phyloP scores from a whole-genome alignment of 2,113 vertebrate species.

The Geococcyx californianus region DNA sequence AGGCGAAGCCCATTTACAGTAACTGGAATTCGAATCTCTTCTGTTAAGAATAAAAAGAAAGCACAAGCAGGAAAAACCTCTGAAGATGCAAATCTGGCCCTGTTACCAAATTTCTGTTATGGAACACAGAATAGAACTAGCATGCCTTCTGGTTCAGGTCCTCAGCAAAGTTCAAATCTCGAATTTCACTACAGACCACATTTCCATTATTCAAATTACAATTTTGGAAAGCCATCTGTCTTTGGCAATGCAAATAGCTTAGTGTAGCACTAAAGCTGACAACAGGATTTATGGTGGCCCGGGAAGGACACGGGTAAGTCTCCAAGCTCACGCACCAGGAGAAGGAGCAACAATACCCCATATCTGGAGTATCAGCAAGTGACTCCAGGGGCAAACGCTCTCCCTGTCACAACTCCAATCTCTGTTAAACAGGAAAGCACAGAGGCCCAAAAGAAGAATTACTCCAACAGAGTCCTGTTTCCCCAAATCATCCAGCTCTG shows the following conservation, averaged over 20 bases:
- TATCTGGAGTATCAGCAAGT: neutral
- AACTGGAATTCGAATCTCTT: neutral
- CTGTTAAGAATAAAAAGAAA: neutral
- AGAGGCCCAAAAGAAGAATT: neutral
- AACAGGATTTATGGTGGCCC: neutral
- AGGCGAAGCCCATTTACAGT: neutral
- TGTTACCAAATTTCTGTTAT: neutral
- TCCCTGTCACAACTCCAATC: neutral
- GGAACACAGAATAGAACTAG: neutral
- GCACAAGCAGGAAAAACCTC: neutral
- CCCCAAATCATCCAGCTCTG: neutral
- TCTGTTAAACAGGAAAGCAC: neutral
- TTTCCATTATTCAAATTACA: neutral
- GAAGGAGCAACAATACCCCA: neutral
- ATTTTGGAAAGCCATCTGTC: neutral
- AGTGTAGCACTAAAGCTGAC: neutral
- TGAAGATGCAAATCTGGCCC: neutral
- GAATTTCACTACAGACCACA: neutral
- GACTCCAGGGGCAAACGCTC: neutral
- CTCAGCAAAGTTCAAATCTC: neutral
- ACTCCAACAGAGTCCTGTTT: neutral
- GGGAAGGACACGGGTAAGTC: neutral
- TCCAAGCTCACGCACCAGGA: neutral
- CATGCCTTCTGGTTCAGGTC: neutral
- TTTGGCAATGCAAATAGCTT: neutral